A percentile compares a stretch with the other conserved stretches of the same genome.
Conservation (phyloP, 2,113 vertebrate genomes). For the Cololabis saira region DNA sequence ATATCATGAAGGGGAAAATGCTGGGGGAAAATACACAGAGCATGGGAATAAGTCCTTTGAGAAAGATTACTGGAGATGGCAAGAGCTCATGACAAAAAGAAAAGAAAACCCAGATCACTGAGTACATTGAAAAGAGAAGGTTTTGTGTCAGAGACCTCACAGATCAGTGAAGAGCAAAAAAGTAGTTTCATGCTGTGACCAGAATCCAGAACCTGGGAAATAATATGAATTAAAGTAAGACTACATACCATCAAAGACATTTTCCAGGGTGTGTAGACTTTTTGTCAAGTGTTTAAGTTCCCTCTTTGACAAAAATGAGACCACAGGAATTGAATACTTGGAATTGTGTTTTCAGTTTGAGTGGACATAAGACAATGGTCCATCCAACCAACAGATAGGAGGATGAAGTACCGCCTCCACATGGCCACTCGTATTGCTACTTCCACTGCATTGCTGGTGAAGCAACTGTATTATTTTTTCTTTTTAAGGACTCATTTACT, state of each 20-base stretch:
- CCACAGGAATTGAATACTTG: not conserved
- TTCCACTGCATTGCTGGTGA: too few relatives aligned
- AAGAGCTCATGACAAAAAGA: constrained; percentile 7
- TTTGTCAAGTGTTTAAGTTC: constrained; percentile 26
- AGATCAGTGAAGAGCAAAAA: constrained; percentile 13
- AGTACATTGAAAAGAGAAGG: not conserved
- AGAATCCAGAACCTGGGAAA: constrained; percentile 13
- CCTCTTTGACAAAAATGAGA: constrained; percentile 38
- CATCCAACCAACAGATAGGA: too few relatives aligned
- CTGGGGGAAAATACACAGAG: constrained; percentile 20
- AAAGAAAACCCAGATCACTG: constrained; percentile 4
- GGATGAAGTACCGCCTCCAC: too few relatives aligned
- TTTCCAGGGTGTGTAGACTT: constrained; percentile 21
- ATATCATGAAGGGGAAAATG: constrained; percentile 29
- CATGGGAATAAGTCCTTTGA: constrained; percentile 16
- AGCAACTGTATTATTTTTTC: too few relatives aligned
- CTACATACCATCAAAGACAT: constrained; percentile 8
- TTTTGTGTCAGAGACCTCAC: constrained; percentile 11
- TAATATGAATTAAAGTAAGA: constrained; percentile 23
- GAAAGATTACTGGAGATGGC: constrained; percentile 31
- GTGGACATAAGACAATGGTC: too few relatives aligned
- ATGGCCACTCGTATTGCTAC: too few relatives aligned
- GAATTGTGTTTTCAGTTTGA: too few relatives aligned
- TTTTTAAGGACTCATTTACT: too few relatives aligned
- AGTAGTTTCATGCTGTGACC: constrained; percentile 12